These are phyloP conservation scores for Amorpha juglandis DNA, from an alignment of 2,888 invertebrate species.

Conservation along the genomic window DNA sequence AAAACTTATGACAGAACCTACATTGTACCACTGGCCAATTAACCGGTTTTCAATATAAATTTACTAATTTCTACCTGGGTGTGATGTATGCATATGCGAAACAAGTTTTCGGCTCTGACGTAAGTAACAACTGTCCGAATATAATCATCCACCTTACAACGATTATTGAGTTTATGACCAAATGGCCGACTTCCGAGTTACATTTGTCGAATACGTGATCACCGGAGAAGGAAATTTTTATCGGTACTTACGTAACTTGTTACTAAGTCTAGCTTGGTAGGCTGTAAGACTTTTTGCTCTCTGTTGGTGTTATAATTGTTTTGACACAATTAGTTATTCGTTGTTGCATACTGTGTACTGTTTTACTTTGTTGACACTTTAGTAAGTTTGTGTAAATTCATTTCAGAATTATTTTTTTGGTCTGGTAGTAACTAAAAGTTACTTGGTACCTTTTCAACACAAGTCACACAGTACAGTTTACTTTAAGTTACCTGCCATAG, in stretches of 20 bases:
- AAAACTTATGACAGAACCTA: neutral
- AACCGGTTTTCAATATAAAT: slow-evolving; percentile 13
- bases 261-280: slow-evolving; percentile 26
- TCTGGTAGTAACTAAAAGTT: neutral
- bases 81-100: neutral
- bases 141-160: slow-evolving; percentile 37
- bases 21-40: slow-evolving; percentile 12
- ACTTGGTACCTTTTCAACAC: no score
- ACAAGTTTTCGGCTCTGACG: slow-evolving; percentile 8
- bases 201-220: slow-evolving; percentile 37
- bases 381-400: no score
- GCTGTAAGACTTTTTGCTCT: slow-evolving; percentile 4
- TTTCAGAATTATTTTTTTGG: no score
- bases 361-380: neutral
- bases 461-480: no score
- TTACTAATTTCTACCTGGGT: slow-evolving; percentile 25
- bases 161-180: slow-evolving; percentile 44
- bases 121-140: neutral
- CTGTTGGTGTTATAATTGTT: slow-evolving; percentile 33
- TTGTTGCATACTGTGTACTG: neutral
- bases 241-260: slow-evolving; percentile 35
- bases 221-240: slow-evolving; percentile 38
- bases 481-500: no score
- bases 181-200: slow-evolving; percentile 51
- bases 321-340: slow-evolving; percentile 33